A percentile compares a stretch with the other conserved stretches of the same genome.
These are phyloP conservation scores for Agriopis marginaria DNA, from an alignment of 2,888 invertebrate species.

Conservation along the genomic window DNA sequence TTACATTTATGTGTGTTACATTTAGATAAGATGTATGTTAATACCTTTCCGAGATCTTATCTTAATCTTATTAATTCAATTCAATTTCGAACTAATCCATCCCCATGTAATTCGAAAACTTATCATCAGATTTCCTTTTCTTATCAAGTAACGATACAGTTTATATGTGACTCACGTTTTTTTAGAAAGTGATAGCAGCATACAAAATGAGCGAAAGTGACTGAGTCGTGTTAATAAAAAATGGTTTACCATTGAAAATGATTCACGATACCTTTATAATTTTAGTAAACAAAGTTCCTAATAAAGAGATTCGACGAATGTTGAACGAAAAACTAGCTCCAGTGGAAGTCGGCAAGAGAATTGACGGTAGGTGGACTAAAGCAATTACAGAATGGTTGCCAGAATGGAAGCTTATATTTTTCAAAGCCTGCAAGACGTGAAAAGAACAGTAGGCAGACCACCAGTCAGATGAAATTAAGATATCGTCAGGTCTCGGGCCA, in stretches of 20 bases:
- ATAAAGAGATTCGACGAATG: no score
- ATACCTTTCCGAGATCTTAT: not conserved
- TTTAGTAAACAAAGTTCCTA: no score
- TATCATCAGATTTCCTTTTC: conserved; percentile 2
- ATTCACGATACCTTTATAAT: not conserved
- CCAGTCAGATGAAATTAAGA: no score
- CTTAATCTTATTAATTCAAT: not conserved
- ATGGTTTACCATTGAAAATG: not conserved
- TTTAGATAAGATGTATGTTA: not conserved
- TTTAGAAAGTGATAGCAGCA: conserved; percentile 38
- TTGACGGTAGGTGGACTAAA: no score
- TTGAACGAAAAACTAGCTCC: no score
- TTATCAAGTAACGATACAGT: conserved; percentile 8
- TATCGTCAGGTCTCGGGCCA: no score
- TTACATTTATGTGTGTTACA: no score
- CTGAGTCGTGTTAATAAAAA: conserved; percentile 3
- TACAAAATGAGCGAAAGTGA: conserved; percentile 41
- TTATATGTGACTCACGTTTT: conserved; percentile 32
- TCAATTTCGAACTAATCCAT: not conserved
- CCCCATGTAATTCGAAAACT: not conserved
- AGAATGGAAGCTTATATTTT: no score
- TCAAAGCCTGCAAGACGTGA: no score
- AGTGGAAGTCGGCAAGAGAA: no score
- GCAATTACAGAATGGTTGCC: no score
- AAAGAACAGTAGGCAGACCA: no score